These are phyloP conservation scores for Drosophila watanabei DNA, from an alignment of 1,140 invertebrate species.

Conservation along the genomic window DNA sequence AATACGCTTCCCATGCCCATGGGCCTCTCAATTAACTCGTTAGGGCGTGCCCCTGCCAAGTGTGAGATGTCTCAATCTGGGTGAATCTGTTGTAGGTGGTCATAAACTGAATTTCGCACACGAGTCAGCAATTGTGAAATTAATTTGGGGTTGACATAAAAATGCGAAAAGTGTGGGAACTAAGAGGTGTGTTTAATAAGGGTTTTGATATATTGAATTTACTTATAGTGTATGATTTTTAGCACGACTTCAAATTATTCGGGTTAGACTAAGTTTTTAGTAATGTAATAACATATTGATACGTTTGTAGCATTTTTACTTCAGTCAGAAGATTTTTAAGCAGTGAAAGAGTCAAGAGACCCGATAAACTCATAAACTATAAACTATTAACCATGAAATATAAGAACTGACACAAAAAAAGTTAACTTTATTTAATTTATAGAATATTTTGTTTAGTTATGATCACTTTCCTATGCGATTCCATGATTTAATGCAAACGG, in stretches of 20 bases:
- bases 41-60: conserved; percentile 25
- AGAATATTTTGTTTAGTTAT: no score
- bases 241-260: not conserved
- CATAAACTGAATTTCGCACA: conserved; percentile 27
- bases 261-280: no score
- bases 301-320: no score
- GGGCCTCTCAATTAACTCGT: conserved; percentile 23
- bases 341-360: no score
- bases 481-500: no score
- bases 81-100: conserved; percentile 17
- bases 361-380: no score
- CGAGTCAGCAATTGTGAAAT: conserved; percentile 4
- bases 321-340: no score
- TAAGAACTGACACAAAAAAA: no score
- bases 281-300: no score
- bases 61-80: conserved; percentile 32
- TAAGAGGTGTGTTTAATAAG: not conserved
- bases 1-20: conserved; percentile 34
- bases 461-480: no score
- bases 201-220: not conserved
- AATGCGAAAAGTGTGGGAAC: not conserved
- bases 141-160: not conserved
- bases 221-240: not conserved
- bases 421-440: no score
- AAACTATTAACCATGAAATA: no score